Evolutionary conservation across 2,113 vertebrate genomes (phyloP).

Genomic region (Melanerpes aurifrons): DNA sequence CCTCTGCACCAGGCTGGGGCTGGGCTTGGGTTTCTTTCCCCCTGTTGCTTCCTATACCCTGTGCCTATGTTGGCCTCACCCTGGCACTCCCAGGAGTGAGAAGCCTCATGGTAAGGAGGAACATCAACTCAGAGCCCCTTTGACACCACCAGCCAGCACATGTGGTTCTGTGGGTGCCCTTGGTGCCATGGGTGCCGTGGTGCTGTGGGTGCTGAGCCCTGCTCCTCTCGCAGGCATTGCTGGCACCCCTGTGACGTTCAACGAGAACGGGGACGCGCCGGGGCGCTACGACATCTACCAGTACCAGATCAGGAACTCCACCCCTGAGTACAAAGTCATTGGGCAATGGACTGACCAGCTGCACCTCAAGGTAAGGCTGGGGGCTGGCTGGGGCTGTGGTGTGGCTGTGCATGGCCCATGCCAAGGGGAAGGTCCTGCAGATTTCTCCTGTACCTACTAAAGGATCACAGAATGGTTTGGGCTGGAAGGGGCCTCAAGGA

Average conservation of each 20-base stretch:
- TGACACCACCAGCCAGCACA: not conserved
- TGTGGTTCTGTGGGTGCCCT: not conserved
- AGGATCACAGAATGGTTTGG: not conserved
- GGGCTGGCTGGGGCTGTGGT: not conserved
- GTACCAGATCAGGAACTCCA: conserved; percentile 90
- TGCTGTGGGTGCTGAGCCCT: not conserved
- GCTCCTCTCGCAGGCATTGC: conserved; percentile 83
- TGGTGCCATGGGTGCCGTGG: not conserved
- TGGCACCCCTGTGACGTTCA: conserved; percentile 92
- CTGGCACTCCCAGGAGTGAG: not conserved
- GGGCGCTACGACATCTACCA: conserved; percentile 97
- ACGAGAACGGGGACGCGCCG: conserved; percentile 91
- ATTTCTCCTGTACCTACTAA: not conserved
- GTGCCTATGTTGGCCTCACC: accelerated
- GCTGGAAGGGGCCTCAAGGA: not conserved
- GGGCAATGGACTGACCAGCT: conserved; percentile 93
- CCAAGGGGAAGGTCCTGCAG: not conserved
- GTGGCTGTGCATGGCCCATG: accelerated
- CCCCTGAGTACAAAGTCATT: conserved; percentile 90
- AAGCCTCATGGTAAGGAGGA: not conserved
- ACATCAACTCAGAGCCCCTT: not conserved
- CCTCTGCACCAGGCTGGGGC: not conserved
- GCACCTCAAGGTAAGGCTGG: conserved; percentile 85
- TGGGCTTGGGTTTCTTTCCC: not conserved
- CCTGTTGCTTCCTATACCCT: not conserved